Percentiles rank a stretch among this genome's conserved stretches.
Evolutionary conservation across 2,797 vertebrate genomes (phyloP).

Genomic region (Chelon auratus): DNA sequence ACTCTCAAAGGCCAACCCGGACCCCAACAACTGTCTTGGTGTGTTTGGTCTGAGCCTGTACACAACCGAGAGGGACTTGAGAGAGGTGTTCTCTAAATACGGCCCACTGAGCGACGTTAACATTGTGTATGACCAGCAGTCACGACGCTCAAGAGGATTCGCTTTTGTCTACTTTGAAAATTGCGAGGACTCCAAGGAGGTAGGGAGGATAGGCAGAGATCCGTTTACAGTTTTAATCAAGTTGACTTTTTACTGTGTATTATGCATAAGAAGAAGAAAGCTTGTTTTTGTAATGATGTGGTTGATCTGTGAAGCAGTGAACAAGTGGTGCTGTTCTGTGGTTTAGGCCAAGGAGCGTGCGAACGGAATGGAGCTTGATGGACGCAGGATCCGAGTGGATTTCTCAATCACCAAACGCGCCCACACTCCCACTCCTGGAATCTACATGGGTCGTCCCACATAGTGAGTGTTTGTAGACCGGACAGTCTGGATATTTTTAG

Average conservation of each 20-base stretch:
- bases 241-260: background rate
- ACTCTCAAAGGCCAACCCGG: slow-evolving; percentile 90
- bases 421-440: slow-evolving; percentile 97
- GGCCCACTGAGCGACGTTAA: slow-evolving; percentile 92
- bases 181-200: slow-evolving; percentile 93
- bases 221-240: background rate
- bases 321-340: background rate
- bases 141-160: slow-evolving; percentile 95
- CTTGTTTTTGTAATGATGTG: background rate
- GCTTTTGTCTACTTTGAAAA: slow-evolving; percentile 99
- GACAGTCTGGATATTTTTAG: background rate
- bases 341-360: slow-evolving; percentile 95
- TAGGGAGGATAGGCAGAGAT: slow-evolving; percentile 56
- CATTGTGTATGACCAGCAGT: slow-evolving; percentile 98
- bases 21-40: slow-evolving; percentile 94
- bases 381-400: slow-evolving; percentile 95
- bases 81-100: slow-evolving; percentile 97
- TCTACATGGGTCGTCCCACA: slow-evolving; percentile 98
- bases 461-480: slow-evolving; percentile 87
- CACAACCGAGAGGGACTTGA: slow-evolving; percentile 95
- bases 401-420: slow-evolving; percentile 97
- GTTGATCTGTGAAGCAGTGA: background rate
- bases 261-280: background rate
- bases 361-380: slow-evolving; percentile 98
- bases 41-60: slow-evolving; percentile 98